Conservation (phyloP, 2,797 vertebrate species). For the Syngnathus acus region DNA sequence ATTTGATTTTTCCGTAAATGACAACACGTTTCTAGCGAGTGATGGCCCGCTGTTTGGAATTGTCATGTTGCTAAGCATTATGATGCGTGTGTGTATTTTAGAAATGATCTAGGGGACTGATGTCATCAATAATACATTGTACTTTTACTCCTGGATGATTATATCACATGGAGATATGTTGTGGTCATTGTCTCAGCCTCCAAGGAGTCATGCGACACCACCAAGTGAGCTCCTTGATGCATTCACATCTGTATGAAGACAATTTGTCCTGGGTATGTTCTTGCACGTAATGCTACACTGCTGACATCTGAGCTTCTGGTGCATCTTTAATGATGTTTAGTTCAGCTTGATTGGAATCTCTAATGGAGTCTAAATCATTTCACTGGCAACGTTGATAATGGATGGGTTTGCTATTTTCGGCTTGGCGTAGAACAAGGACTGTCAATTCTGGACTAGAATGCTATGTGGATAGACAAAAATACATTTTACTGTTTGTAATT, state of each 20-base stretch:
- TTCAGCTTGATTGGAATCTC: not conserved
- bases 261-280: not conserved
- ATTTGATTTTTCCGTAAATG: not conserved
- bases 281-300: not conserved
- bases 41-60: not conserved
- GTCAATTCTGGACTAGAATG: not conserved
- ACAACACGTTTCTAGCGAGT: not conserved
- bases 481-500: not conserved
- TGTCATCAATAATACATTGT: constrained; percentile 32
- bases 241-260: not conserved
- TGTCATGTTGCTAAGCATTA: not conserved
- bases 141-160: constrained; percentile 23
- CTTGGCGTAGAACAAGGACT: not conserved
- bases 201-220: constrained; percentile 11
- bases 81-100: not conserved
- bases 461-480: not conserved
- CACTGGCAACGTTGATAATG: not conserved
- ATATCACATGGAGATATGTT: constrained; percentile 18
- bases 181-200: constrained; percentile 1
- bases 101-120: constrained; percentile 4
- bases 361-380: not conserved
- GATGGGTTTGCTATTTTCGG: not conserved
- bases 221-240: not conserved
- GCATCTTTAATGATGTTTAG: constrained; percentile 1
- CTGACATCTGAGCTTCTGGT: constrained; percentile 2